Evolutionary conservation across 2,113 vertebrate genomes (phyloP).

Genomic region (Prietella phreatophila): DNA sequence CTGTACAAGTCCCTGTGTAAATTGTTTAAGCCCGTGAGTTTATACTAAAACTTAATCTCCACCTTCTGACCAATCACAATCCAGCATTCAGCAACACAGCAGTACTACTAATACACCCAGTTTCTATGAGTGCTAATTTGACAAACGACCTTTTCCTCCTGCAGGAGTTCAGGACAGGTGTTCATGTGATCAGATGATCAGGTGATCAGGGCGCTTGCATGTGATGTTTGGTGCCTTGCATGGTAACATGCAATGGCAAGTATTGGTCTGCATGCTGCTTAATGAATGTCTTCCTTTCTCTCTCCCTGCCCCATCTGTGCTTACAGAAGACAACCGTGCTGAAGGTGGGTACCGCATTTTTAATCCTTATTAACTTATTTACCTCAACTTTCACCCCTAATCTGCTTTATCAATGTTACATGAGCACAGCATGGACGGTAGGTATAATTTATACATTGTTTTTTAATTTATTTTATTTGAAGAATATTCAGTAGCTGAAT

Average conservation of each 20-base stretch:
- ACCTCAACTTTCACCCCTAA: conserved; percentile 23
- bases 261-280: conserved; percentile 98
- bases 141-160: conserved; percentile 61
- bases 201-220: conserved; percentile 84
- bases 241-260: conserved; percentile 94
- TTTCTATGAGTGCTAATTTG: background rate
- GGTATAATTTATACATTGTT: conserved; percentile 30
- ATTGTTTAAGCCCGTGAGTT: background rate
- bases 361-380: conserved; percentile 19
- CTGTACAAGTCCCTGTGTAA: background rate
- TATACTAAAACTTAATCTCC: background rate
- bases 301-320: conserved; percentile 92
- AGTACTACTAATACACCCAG: background rate
- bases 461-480: background rate
- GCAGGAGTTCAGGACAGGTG: conserved; percentile 6
- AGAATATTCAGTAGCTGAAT: background rate
- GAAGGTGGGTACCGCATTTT: conserved; percentile 92
- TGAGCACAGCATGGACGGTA: conserved; percentile 19
- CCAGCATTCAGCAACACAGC: background rate
- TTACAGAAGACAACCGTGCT: conserved; percentile 95
- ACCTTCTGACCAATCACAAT: background rate
- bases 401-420: conserved; percentile 27
- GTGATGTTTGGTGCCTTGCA: conserved; percentile 96
- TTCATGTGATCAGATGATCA: conserved; percentile 35
- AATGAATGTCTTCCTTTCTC: conserved; percentile 98